Conservation (phyloP, 2,797 vertebrate species). For the Carduelis carduelis region DNA sequence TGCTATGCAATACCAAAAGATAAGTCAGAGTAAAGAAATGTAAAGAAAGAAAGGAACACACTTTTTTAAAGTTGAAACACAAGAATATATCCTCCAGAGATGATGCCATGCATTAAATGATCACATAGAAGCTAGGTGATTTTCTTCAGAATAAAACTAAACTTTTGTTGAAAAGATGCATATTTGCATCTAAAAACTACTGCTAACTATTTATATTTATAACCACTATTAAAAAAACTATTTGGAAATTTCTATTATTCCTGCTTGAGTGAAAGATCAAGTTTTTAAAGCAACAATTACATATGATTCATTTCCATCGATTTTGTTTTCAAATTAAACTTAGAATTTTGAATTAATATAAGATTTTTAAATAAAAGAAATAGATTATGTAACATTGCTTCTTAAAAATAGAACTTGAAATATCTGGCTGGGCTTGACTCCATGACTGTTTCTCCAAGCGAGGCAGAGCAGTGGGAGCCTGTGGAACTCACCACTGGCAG, state of each 20-base stretch:
- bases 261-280: not conserved
- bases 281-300: not conserved
- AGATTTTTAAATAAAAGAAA: not conserved
- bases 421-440: not conserved
- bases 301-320: rapidly evolving
- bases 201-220: not conserved
- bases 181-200: not conserved
- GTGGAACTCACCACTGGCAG: not conserved
- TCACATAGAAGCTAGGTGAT: not conserved
- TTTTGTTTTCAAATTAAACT: not conserved
- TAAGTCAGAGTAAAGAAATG: not conserved
- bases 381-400: not conserved
- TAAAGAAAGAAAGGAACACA: not conserved
- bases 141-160: not conserved
- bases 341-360: not conserved
- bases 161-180: not conserved
- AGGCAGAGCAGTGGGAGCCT: not conserved
- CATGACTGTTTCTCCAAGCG: not conserved
- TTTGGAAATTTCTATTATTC: not conserved
- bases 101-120: not conserved
- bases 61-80: not conserved
- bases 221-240: not conserved
- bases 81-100: not conserved
- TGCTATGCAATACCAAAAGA: not conserved
- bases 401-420: not conserved